Evolutionary conservation across 2,888 invertebrate species (phyloP), one percentile per base, ranked within the genome.

Genomic region (Sinopyrophorus schimmeli): DNA sequence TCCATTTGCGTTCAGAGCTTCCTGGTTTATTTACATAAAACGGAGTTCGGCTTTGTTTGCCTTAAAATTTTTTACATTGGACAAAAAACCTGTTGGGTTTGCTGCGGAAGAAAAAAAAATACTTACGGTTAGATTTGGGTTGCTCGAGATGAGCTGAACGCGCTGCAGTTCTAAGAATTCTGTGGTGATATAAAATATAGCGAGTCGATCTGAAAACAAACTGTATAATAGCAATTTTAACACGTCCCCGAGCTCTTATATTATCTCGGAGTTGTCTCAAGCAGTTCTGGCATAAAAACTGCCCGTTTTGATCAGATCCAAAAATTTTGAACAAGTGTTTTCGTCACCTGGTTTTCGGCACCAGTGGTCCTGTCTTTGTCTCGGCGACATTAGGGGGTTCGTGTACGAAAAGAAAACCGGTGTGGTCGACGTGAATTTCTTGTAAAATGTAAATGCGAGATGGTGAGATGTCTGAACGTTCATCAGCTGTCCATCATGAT

Each of bases 401-500:
- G 15, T 18, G 9, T 12, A 18, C 5, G 28, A 7, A 18, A 28
- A 9, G n/a, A 17, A 21, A 21, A 17, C 28, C 27, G 15, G 11
- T 17, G 28, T 14, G 46, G 42, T 18, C 10, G 51, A 42, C 46
- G 47, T 47, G 16, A 32, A 31, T 35, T 41, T 46, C 28, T 39
- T 50, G 26, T 23, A 30, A 47, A 50, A 44, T 40, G 39, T 50
- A 46, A 50, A 50, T 40, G 40, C 35, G 60, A 55, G 63, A 67
- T 66, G 63, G 63, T 65, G 62, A 65, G 64, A 69, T 68, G 68
- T 69, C 68, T 68, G 65, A 62, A 62, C 67, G 69, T 67, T 67
- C 67, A 61, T 69, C 68, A 68, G 67, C 67, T 67, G 68, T 69
- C 69, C 65, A 68, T 69, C 68, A 65, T 61, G 66, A 68, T 69